Evolutionary conservation across 2,888 invertebrate genomes (phyloP), one percentile per base, ranked within the genome.

Genomic region (Pomacea canaliculata): DNA sequence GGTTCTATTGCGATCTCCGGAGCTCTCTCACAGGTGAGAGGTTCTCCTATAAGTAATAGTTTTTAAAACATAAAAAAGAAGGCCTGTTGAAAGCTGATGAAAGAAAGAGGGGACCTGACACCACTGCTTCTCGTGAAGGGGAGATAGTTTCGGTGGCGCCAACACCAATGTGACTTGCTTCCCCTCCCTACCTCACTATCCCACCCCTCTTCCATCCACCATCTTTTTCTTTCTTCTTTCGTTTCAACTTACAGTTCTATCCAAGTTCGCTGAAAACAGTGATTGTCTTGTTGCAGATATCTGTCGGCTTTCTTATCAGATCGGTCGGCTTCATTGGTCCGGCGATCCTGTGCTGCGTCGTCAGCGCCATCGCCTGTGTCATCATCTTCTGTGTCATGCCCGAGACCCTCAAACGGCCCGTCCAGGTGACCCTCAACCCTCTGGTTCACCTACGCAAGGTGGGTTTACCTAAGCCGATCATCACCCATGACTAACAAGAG

Each of bases 371-470:
- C 19, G 63, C 72, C n/a, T 46, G 48, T 12, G 51, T 79, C 27
- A 18, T 46, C 69, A 18, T 71, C 49, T 46, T 77, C n/a, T 60
- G 65, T 23, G 48, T 71, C n/a, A 70, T 79, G 69, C 79, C 79
- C n/a, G 79, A 79, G 59, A 79, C 79, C 1, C 37, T 79, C 60
- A 51, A 8, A 27, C 9, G 62, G 7, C 74, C 68, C 5, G 65
- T 65, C 10, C 7, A 37, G 4, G 4, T 79, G 16, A 19, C 46
- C 46, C 72, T 71, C 69, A 71, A 71, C 69, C 74, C 74, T 7
- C 19, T n/a, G n/a, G 37, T 67, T 7, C 79, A 79, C 37, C 48
- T 79, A 19, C 63, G 73, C n/a, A 76, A 79, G 76, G 78, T 79
- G 68, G 12, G 68, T 73, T 12, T 51, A 9, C 37, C 37, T 37